Base-by-base conservation (phyloP, 2,797 vertebrate species). In the Sitta carolinensis region DNA sequence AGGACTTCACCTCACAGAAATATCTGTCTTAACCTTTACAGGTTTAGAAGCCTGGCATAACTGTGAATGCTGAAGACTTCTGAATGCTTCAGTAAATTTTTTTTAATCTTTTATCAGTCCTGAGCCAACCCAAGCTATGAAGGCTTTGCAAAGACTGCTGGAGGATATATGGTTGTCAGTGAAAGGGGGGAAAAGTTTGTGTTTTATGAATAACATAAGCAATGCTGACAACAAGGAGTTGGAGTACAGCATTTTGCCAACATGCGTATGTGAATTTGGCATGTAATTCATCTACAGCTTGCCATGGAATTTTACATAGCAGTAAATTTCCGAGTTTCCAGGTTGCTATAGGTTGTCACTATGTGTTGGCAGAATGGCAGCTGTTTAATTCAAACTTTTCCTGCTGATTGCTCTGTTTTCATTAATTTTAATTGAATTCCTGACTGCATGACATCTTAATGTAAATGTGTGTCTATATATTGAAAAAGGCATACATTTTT, bases 331-430 rank as follows among this genome's bases (percentile, higher is more conserved):
- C n/a, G 27, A 62, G 45, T 82, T 52, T 88, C n/a, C 51, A 42
- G 70, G 73, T 90, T 89, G 55, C 67, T 93, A 4, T 70, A 64
- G 55, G 30, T 84, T 94, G 85, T 70, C 34, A 43, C 32, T 84
- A 1, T 34, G 15, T 82, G 40, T 84, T 93, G 77, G 34, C 89
- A 92, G 94, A 89, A 70, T 57, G 57, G 80, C 87, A 92, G 42
- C 55, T 69, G 62, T 91, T 90, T 81, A 77, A 90, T 94, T 70
- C 63, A 84, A 6, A 66, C 59, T 96, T 83, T 57, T 64, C 54
- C 30, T 95, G 45, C 32, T 34, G 43, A 78, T 91, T 86, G 26
- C 51, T 94, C 47, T 87, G 40, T 80, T 96, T 86, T 69, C 26
- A 5, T 88, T 73, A 52, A 72, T 85, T 61, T 73, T 90, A 90